These are phyloP conservation scores for Sturnus vulgaris DNA, from an alignment of 2,113 vertebrate species.

Conservation along the genomic window DNA sequence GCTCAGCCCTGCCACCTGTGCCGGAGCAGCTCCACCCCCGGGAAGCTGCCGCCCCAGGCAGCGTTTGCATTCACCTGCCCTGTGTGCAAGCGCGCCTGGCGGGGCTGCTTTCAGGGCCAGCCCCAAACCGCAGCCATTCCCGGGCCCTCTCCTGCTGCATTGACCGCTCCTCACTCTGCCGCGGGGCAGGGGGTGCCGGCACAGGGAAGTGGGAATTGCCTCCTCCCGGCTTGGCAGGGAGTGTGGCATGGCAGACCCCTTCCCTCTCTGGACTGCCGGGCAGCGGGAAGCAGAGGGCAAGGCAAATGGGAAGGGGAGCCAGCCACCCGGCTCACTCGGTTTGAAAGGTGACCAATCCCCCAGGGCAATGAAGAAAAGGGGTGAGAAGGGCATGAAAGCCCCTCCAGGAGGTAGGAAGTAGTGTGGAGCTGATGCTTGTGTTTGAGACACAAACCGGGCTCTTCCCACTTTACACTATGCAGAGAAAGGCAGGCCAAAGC, in stretches of 20 bases:
- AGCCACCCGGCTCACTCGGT: background rate
- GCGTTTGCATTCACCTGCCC: constrained; percentile 42
- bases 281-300: background rate
- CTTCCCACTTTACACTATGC: accelerated
- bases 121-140: background rate
- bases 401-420: background rate
- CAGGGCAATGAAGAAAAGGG: background rate
- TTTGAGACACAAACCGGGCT: background rate
- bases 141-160: background rate
- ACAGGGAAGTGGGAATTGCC: background rate
- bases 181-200: background rate
- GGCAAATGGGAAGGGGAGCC: background rate
- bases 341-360: background rate
- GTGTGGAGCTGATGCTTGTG: accelerated
- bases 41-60: constrained; percentile 55
- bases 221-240: background rate
- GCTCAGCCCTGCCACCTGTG: constrained; percentile 73
- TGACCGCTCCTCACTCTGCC: background rate
- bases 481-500: background rate
- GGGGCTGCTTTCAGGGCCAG: background rate
- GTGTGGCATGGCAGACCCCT: accelerated
- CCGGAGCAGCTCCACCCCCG: constrained; percentile 78
- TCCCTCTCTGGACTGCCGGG: background rate
- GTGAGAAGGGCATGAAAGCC: background rate
- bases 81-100: background rate